Conservation (phyloP, 2,797 vertebrate genomes). For the Oreonectes daqikongensis region DNA sequence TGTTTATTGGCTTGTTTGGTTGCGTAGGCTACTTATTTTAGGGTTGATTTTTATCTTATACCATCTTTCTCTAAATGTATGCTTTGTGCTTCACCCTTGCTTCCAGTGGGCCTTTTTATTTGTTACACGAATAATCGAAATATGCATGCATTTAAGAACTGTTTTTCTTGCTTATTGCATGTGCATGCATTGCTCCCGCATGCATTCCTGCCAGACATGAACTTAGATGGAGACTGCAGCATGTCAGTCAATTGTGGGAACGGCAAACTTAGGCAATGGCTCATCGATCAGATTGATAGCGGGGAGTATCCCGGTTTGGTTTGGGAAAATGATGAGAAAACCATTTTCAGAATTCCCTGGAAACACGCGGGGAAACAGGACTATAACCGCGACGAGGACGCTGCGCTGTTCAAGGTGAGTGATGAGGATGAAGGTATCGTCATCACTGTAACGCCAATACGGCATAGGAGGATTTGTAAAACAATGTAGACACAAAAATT, state of each 20-base stretch:
- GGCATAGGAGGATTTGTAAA: too few species aligned
- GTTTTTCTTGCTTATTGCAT: constrained; percentile 40
- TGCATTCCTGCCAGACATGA: constrained; percentile 73
- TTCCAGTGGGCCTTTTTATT: too few species aligned
- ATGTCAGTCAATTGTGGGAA: constrained; percentile 92
- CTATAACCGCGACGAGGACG: constrained; percentile 97
- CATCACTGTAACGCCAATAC: not conserved
- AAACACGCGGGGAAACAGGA: constrained; percentile 98
- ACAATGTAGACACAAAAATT: too few species aligned
- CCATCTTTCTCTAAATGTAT: not conserved
- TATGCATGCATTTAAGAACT: constrained; percentile 19
- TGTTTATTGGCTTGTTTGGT: too few species aligned
- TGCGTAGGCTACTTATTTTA: too few species aligned
- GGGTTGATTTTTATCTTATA: too few species aligned
- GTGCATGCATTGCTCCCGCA: constrained; percentile 52
- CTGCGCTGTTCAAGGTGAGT: constrained; percentile 94
- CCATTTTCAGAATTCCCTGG: constrained; percentile 97
- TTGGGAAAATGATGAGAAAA: constrained; percentile 96
- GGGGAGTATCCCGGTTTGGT: constrained; percentile 88
- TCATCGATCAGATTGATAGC: constrained; percentile 98
- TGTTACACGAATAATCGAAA: not conserved
- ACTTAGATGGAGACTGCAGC: constrained; percentile 81
- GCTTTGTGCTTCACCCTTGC: not conserved
- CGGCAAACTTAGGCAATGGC: constrained; percentile 97
- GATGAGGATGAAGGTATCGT: not conserved